Percentiles rank a stretch among this genome's conserved stretches.
Conservation (phyloP, 2,113 vertebrate genomes). For the Pandion haliaetus region DNA sequence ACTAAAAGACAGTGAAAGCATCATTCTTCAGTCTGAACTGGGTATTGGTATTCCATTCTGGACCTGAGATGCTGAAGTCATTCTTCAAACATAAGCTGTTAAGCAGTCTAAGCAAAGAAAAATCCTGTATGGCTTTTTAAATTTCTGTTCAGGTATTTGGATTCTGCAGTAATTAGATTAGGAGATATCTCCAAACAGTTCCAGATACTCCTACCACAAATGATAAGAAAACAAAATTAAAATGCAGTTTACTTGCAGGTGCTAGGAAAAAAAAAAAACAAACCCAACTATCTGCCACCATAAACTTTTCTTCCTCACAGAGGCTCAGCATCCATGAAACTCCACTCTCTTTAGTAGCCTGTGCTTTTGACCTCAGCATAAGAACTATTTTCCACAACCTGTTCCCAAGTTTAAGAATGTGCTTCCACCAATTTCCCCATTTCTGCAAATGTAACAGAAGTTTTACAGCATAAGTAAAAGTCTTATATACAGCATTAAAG, state of each 20-base stretch:
- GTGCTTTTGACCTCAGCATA: background rate
- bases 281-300: background rate
- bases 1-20: background rate
- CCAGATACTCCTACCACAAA: background rate
- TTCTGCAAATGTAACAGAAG: background rate
- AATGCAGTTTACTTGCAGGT: background rate
- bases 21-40: background rate
- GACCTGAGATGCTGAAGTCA: background rate
- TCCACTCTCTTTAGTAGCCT: background rate
- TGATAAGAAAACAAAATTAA: background rate
- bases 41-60: background rate
- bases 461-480: background rate
- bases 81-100: background rate
- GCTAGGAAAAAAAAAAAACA: background rate
- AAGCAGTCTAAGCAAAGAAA: background rate
- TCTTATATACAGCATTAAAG: background rate
- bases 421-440: background rate
- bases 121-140: background rate
- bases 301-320: background rate
- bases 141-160: background rate
- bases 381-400: background rate
- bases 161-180: background rate
- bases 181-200: background rate
- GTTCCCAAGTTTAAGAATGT: background rate
- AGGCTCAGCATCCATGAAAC: background rate